Evolutionary conservation across 2,113 vertebrate species (phyloP).

Genomic region (Psephotus haematonotus): DNA sequence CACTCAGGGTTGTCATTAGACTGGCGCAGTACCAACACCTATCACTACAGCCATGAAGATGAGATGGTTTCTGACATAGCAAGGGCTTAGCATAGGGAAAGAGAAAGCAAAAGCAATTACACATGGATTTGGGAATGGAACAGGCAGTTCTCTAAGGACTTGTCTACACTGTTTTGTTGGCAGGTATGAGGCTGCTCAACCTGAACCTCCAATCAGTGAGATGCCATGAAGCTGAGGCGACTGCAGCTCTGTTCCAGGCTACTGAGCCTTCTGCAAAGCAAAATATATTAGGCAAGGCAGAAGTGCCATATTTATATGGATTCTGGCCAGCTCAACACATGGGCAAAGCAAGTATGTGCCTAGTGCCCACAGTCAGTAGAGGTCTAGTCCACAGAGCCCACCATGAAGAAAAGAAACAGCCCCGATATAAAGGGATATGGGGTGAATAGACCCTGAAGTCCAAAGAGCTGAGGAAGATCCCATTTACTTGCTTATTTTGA

Average conservation of each 20-base stretch:
- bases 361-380: background rate
- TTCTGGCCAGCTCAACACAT: background rate
- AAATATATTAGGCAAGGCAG: background rate
- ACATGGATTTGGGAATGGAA: background rate
- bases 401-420: background rate
- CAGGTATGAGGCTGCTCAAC: background rate
- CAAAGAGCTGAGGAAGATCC: background rate
- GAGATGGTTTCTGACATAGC: conserved; percentile 10
- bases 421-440: rapidly evolving
- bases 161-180: background rate
- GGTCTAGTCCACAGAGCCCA: background rate
- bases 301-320: background rate
- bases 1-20: background rate
- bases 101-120: background rate
- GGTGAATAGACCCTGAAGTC: background rate
- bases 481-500: background rate
- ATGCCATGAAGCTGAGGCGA: background rate
- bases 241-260: background rate
- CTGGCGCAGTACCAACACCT: background rate
- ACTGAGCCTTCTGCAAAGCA: background rate
- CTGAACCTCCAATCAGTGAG: background rate
- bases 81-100: background rate
- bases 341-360: background rate
- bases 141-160: background rate
- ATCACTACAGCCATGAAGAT: background rate